A percentile compares a stretch with the other conserved stretches of the same genome.
phyloP scores from a whole-genome alignment of 2,888 invertebrate species.

The Orthosia gracilis region DNA sequence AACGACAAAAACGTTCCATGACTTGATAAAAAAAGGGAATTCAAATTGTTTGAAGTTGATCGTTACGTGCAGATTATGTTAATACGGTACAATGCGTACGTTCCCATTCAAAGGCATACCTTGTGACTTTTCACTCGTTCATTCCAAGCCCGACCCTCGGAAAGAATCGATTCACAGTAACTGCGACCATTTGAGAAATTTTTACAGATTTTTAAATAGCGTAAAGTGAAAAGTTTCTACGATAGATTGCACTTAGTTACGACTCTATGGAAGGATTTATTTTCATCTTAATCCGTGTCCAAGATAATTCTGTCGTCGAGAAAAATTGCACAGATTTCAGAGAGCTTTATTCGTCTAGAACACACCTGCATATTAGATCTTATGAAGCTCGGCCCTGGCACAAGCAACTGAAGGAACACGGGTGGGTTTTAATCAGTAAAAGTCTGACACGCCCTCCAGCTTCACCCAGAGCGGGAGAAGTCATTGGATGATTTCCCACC shows the following conservation, averaged over 20 bases:
- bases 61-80: conserved; percentile 62
- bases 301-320: conserved; percentile 51
- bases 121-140: conserved; percentile 62
- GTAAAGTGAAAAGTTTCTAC: conserved; percentile 63
- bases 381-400: too few relatives aligned
- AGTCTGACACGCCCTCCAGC: too few relatives aligned
- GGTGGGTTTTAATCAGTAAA: too few relatives aligned
- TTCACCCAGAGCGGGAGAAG: too few relatives aligned
- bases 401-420: too few relatives aligned
- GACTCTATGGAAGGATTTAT: conserved; percentile 70
- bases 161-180: conserved; percentile 63
- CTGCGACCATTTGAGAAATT: conserved; percentile 66
- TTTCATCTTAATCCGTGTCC: conserved; percentile 70
- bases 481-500: too few relatives aligned
- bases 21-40: conserved; percentile 55
- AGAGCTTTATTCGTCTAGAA: conserved; percentile 31
- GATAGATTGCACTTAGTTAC: conserved; percentile 55
- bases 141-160: conserved; percentile 45
- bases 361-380: conserved; percentile 21
- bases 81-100: conserved; percentile 62
- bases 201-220: conserved; percentile 61
- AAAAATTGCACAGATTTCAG: conserved; percentile 42
- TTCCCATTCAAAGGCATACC: conserved; percentile 58
- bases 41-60: conserved; percentile 64
- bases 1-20: conserved; percentile 44